Evolutionary conservation across 1,140 invertebrate genomes (phyloP).

Genomic region (Macrostomum lignano): DNA sequence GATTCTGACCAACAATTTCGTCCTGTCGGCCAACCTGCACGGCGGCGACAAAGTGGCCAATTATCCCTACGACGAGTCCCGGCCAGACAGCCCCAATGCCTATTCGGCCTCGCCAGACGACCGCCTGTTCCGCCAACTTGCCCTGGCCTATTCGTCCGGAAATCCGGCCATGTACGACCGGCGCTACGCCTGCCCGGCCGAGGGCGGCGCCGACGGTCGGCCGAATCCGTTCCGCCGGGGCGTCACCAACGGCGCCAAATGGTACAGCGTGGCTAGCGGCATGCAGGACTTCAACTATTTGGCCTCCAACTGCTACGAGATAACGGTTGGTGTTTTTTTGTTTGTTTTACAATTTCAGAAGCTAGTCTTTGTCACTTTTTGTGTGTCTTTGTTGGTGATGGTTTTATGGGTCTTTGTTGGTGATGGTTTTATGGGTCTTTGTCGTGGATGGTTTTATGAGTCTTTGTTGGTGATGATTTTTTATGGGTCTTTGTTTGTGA

Average conservation of each 20-base stretch:
- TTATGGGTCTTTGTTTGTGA: too few species aligned
- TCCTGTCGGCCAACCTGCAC: constrained; percentile 78
- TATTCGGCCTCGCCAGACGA: constrained; percentile 41
- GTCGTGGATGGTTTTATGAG: too few species aligned
- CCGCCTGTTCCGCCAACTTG: constrained; percentile 46
- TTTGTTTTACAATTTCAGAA: too few species aligned
- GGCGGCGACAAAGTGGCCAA: constrained; percentile 65
- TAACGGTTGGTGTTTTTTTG: too few species aligned
- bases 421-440: too few species aligned
- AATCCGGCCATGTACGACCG: too few species aligned
- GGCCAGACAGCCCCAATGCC: constrained; percentile 9
- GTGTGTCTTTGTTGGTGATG: too few species aligned
- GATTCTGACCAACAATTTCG: constrained; percentile 40
- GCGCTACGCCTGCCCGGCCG: too few species aligned
- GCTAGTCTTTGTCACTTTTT: too few species aligned
- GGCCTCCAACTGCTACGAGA: constrained; percentile 87
- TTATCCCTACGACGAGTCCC: constrained; percentile 46
- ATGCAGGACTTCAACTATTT: constrained; percentile 99
- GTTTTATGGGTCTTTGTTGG: too few species aligned
- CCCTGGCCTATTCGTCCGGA: constrained; percentile 50
- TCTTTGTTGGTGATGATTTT: too few species aligned
- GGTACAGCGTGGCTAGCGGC: constrained; percentile 51
- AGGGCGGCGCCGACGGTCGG: too few species aligned
- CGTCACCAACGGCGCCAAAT: constrained; percentile 64
- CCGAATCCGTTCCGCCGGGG: constrained; percentile 39